A percentile compares a stretch with the other conserved stretches of the same genome.
phyloP scores from a whole-genome alignment of 1,140 invertebrate genomes.

The Euglossa dilemma region DNA sequence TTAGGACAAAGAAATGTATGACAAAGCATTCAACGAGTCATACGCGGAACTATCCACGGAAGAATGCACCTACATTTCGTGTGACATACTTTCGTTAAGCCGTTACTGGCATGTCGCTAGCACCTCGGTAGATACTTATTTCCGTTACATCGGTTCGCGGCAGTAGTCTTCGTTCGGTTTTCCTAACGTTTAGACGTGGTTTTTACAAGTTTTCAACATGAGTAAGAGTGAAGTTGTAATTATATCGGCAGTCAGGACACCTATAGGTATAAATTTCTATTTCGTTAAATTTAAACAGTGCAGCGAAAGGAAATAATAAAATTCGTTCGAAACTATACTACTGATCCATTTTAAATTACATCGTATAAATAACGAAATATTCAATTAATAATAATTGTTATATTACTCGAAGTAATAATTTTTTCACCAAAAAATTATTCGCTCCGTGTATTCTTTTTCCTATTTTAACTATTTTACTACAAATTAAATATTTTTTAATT shows the following conservation, averaged over 20 bases:
- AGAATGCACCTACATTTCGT: conserved; percentile 3
- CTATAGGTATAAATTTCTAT: conserved; percentile 84
- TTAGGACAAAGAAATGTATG: background rate
- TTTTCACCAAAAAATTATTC: background rate
- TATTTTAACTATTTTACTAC: background rate
- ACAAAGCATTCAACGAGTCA: background rate
- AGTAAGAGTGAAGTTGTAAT: conserved; percentile 83
- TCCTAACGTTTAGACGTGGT: background rate
- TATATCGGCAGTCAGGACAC: conserved; percentile 86
- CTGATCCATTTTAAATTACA: conserved; percentile 48
- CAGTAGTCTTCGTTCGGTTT: conserved; percentile 56
- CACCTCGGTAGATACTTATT: conserved; percentile 49
- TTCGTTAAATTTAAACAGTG: background rate
- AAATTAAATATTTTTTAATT: background rate
- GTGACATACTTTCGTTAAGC: conserved; percentile 58
- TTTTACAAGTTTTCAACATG: conserved; percentile 62
- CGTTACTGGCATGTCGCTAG: conserved; percentile 54
- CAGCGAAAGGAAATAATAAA: background rate
- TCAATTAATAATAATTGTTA: background rate
- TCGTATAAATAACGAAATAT: background rate
- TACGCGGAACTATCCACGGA: background rate
- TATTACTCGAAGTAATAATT: background rate
- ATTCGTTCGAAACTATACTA: conserved; percentile 7
- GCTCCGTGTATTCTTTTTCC: background rate
- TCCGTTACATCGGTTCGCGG: conserved; percentile 37